Conservation (phyloP, 2,888 invertebrate species). For the Drosophila prostipennis region DNA sequence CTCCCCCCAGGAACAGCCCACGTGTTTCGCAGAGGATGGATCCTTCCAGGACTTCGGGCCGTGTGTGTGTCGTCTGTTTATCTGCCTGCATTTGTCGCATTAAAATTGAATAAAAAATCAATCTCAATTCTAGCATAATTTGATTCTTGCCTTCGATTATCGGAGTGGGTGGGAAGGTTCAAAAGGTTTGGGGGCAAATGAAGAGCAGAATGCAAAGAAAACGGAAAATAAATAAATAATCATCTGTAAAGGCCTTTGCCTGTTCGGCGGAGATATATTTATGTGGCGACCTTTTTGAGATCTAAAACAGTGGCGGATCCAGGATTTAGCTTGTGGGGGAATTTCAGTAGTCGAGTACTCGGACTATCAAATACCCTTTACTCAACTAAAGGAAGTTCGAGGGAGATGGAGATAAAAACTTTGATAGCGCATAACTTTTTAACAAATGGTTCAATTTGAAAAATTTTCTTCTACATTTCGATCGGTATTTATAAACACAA, state of each 20-base stretch:
- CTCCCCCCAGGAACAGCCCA: slow-evolving; percentile 21
- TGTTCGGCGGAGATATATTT: slow-evolving; percentile 47
- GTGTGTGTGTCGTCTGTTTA: slow-evolving; percentile 70
- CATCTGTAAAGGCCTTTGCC: slow-evolving; percentile 45
- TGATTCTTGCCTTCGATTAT: slow-evolving; percentile 80
- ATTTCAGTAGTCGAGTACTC: no score
- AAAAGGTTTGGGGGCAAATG: no score
- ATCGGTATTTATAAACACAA: no score
- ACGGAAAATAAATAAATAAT: slow-evolving; percentile 62
- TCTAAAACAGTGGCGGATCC: background rate
- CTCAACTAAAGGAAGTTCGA: no score
- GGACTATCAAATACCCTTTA: no score
- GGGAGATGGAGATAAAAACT: no score
- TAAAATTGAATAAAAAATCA: slow-evolving; percentile 84
- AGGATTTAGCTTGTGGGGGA: no score
- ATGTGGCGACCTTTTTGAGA: slow-evolving; percentile 15
- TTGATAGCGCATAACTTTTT: no score
- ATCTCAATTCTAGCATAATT: slow-evolving; percentile 83
- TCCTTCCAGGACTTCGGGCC: slow-evolving; percentile 48
- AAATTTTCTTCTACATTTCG: no score
- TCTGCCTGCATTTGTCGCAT: slow-evolving; percentile 81
- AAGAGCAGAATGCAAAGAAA: slow-evolving; percentile 59
- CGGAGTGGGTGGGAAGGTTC: slow-evolving; percentile 20
- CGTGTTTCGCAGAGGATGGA: slow-evolving; percentile 53
- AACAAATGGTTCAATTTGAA: no score